Evolutionary conservation across 2,797 vertebrate genomes (phyloP).

Genomic region (Etheostoma nigrum): DNA sequence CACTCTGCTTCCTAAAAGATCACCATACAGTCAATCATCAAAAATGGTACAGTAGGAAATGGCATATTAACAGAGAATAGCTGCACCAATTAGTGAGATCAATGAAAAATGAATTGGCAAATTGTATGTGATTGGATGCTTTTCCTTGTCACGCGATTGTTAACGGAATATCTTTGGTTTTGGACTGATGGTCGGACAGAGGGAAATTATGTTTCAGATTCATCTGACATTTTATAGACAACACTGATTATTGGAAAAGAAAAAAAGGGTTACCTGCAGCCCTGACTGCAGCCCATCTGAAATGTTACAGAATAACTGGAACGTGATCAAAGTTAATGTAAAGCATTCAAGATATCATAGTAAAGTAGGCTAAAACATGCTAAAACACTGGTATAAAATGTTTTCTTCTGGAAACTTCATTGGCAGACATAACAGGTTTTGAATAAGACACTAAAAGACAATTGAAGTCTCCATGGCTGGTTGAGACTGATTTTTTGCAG

Average conservation of each 20-base stretch:
- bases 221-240: too few species aligned
- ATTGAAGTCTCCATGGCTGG: neutral
- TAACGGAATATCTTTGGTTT: neutral
- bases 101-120: neutral
- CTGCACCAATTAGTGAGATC: neutral
- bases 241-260: too few species aligned
- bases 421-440: neutral
- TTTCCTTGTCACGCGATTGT: neutral
- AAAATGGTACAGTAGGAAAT: neutral
- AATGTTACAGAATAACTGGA: neutral
- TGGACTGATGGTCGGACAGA: neutral
- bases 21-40: neutral
- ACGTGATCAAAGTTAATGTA: neutral
- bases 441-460: slow-evolving; percentile 8
- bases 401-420: neutral
- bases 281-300: neutral
- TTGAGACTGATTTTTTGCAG: slow-evolving; percentile 3
- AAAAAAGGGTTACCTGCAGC: too few species aligned
- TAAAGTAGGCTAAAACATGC: neutral
- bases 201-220: neutral
- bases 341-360: neutral
- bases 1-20: too few species aligned
- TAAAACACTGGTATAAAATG: neutral
- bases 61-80: neutral
- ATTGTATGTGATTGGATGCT: neutral